These are phyloP conservation scores for Piscicola geometra DNA, from an alignment of 2,888 invertebrate species.

Conservation along the genomic window DNA sequence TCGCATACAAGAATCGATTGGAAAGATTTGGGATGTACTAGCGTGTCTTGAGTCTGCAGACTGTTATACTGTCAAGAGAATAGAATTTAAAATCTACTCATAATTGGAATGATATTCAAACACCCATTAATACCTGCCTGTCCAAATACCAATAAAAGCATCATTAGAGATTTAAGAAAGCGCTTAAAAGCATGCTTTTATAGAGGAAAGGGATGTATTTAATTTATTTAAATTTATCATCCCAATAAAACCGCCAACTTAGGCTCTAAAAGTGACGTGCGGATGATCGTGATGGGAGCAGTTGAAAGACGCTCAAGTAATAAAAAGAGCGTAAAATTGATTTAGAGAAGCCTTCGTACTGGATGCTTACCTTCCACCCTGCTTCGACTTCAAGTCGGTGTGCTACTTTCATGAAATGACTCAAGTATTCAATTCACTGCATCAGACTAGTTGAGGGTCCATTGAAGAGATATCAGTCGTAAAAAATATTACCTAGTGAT, in stretches of 20 bases:
- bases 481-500: too few relatives aligned
- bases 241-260: not conserved
- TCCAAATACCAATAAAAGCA: not conserved
- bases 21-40: too few relatives aligned
- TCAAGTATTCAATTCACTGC: too few relatives aligned
- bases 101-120: not conserved
- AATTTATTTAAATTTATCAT: constrained; percentile 10
- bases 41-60: too few relatives aligned
- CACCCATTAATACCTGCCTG: not conserved
- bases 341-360: too few relatives aligned
- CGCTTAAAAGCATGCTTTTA: not conserved
- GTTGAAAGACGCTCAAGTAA: not conserved
- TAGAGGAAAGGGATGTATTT: not conserved
- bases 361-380: too few relatives aligned
- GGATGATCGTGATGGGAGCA: not conserved
- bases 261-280: constrained; percentile 6
- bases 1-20: too few relatives aligned
- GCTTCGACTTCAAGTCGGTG: too few relatives aligned
- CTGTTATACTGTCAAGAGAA: not conserved
- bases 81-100: not conserved
- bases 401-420: too few relatives aligned
- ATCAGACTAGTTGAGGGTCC: too few relatives aligned
- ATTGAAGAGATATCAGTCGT: too few relatives aligned
- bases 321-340: constrained; percentile 3
- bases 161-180: not conserved